Base-by-base conservation (phyloP, 2,113 vertebrate genomes). In the Parus major region DNA sequence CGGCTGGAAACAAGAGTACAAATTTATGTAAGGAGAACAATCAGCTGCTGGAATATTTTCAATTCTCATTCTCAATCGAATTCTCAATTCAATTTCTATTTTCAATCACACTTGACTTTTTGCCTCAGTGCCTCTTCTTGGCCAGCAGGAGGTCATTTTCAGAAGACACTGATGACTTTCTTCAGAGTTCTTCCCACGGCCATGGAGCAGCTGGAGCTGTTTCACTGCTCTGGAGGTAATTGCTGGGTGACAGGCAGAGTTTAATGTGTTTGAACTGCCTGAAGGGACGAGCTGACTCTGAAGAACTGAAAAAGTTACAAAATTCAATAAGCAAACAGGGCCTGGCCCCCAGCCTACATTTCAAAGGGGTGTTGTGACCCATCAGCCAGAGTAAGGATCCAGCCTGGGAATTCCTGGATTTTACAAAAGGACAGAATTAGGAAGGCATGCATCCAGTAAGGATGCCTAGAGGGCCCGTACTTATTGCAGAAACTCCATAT, bases 221-320 rank as follows among this genome's bases (percentile, higher is more conserved):
- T 92, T 69, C 42, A 3, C 35, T 59, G 86, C 46, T n/a, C 80
- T 47, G 79, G 39, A 42, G 65, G 77, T 66, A 95, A 85, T 91
- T 84, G 41, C 83, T 60, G 64, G n/a, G 83, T 89, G 94, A 76
- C 91, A 91, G 84, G 89, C 84, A 92, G 73, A 87, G 84, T 78
- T 69, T 70, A 82, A 89, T 24, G 3, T 61, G 72, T 95, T 85
- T 61, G 46, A 90, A 75, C 81, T 76, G 89, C 91, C 93, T 57
- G 25, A 84, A 87, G 89, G 91, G 57, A 69, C 72, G 89, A 95
- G 50, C 89, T 79, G 57, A 59, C 61, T 91, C 28, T 36, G 29
- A 85, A 66, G 23, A 96, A 73, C n/a, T 65, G 78, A 73, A 89
- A 47, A 84, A 95, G 46, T 87, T 89, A 49, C 69, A 85, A 72